Evolutionary conservation across 1,140 invertebrate species (phyloP), one percentile per base, ranked within the genome.

Genomic region (Chironomus striatipennis): DNA sequence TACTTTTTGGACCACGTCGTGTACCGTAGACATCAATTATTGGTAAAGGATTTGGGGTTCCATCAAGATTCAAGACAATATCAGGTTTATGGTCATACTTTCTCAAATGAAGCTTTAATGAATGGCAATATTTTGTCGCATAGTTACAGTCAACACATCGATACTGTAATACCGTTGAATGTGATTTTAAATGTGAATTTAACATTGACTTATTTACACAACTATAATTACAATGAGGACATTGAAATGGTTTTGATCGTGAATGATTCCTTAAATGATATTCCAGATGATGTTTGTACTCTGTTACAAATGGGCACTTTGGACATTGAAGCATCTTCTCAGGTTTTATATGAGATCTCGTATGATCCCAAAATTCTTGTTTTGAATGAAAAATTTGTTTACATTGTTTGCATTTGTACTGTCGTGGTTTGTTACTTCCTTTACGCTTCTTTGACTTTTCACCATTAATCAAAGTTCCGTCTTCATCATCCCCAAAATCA

Each of bases 191-290:
- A 79, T 99, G 98, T 0, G 95, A 98, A 80, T 98, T 99, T 10
- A 99, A 85, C 98, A 99, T 99, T 0, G 97, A 99, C 81, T 99
- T 99, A 84, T 98, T 99, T 3, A 99, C 97, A 80, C 98, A 99
- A 0, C 90, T 88, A 79, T 98, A 98, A 12, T 87, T 86, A 83
- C 96, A 98, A 78, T 97, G 92, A 73, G 87, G 85, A 82, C 98
- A 99, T 80, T 97, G 95, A 85, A 96, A 99, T 0, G 98, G 98
- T 79, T 99, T 99, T 0, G 92, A 93, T 7, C 96, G 95, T 77
- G 91, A 89, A 81, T 99, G 98, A 81, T 98, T 98, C 7, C 95
- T 86, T 77, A 98, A 86, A 81, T 98, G 98, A 79, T 99, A 99
- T 79, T 99, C 97, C 12, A 99, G 83, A 79, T 99, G 98, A 81